Base-by-base conservation (phyloP, 64 coral and sea anemone genomes). In the Montipora cactus region DNA sequence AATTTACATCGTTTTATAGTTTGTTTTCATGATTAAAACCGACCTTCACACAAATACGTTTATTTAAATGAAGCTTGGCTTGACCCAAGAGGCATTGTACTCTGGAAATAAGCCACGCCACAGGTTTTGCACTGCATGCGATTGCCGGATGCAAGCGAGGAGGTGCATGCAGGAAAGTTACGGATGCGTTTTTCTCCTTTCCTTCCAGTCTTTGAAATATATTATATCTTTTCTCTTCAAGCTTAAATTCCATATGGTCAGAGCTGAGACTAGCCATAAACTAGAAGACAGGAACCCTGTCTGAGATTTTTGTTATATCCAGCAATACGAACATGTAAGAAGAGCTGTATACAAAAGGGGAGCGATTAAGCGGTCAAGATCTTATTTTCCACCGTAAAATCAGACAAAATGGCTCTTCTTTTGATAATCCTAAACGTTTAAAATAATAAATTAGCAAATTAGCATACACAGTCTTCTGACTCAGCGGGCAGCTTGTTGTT, bases 61-160 rank as follows among this genome's bases (percentile, higher is more conserved):
- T 15, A 22, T 85, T 70, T 50, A 18, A 20, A 70, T 49, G 47
- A 49, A 85, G 80, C 37, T 83, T 67, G 59, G 80, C 44, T 69
- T 13, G 62, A 50, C 44, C 18, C 3, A 85, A 71, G 4, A 64
- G 61, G 61, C 61, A 64, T 64, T 47, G 46, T 70, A 7, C 13
- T 49, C 62, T 85, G 82, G 82, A 85, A 20, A 16, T 8, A 15
- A 48, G 82, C 82, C 82, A 85, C 18, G 66, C 82, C 82, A 49
- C 82, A 85, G 23, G 82, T 18, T 48, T 84, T 8, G 49, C 82
- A 49, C 82, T 4, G 82, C 82, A 71, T 49, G 64, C 7, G 10
- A 85, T 64, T 49, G 67, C 15, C 19, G 46, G 64, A 21, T 44
- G 62, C 82, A 70, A 28, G 64, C 64, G 19, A 85, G 5, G 0